Evolutionary conservation across 2,113 vertebrate species (phyloP), one percentile per base, ranked within the genome.

Genomic region (Cyanoderma ruficeps): DNA sequence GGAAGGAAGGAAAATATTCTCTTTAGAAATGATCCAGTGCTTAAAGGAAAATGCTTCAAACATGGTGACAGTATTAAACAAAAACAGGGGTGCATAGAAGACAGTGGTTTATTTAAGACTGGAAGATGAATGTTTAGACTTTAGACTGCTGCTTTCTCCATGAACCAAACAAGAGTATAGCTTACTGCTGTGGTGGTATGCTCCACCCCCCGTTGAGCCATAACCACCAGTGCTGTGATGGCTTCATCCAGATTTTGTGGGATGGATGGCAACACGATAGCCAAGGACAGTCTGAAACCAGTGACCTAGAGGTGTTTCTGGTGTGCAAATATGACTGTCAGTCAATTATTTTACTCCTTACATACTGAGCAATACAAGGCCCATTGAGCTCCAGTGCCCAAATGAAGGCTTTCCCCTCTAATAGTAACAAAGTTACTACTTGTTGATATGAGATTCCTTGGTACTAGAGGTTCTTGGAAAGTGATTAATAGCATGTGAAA

Each of bases 131-230:
- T 65, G 50, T 42, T 65, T 21, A 14, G 25, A 72, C 6, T 89
- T 83, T 4, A 37, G 16, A 23, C 8, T 14, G 12, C 15, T 25
- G 30, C 37, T 52, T 67, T 57, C 53, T 52, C 10, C 13, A 10
- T 4, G 17, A 50, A 21, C 13, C 37, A 52, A 75, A 44, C 11
- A 31, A 1, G 5, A 49, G 3, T 59, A 19, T 10, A 10, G 3
- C 84, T 84, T 78, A 28, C 22, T 53, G 23, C 39, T 39, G 22
- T 53, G 39, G 23, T 1, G 0, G 19, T 23, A 39, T 20, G 39
- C 5, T 28, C 3, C 3, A 6, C 9, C 5, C 6, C 6, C 12
- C 0, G 0, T 46, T n/a, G 61, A 69, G 8, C 12, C 27, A 23
- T 13, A 44, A 52, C 12, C 27, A 44, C 23, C 47, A 46, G 22